Evolutionary conservation across 2,797 vertebrate species (phyloP).

Genomic region (Sebastes diploproa): DNA sequence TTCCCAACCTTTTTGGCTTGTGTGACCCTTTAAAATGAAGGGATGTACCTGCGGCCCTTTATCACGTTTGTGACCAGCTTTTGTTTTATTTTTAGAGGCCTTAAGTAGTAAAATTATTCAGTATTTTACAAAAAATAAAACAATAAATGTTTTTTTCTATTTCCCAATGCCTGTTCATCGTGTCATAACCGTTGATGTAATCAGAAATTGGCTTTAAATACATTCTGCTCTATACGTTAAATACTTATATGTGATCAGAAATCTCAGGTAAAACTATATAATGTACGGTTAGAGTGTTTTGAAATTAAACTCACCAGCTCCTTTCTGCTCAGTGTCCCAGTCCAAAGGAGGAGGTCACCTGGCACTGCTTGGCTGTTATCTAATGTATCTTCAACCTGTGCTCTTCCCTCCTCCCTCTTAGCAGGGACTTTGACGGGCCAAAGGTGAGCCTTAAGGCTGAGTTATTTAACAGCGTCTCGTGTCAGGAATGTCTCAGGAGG

Average conservation of each 20-base stretch:
- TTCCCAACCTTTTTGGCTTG: neutral
- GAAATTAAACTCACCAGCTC: constrained; percentile 72
- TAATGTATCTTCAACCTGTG: constrained; percentile 66
- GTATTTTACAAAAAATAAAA: too few species aligned
- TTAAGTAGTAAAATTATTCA: neutral
- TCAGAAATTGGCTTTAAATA: neutral
- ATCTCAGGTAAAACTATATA: neutral
- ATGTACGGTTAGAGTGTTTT: neutral
- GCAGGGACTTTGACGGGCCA: constrained; percentile 89
- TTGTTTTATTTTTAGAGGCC: neutral
- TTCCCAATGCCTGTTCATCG: neutral
- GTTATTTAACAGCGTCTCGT: constrained; percentile 87
- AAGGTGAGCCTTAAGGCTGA: constrained; percentile 94
- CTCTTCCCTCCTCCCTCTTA: constrained; percentile 24
- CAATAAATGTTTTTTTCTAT: neutral
- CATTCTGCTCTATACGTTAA: neutral
- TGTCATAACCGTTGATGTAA: neutral
- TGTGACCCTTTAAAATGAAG: neutral
- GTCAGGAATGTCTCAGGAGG: constrained; percentile 29
- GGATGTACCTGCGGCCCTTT: neutral
- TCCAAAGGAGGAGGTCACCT: constrained; percentile 59
- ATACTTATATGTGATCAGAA: neutral
- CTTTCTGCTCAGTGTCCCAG: constrained; percentile 51
- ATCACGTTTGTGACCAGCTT: neutral
- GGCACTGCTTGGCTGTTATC: constrained; percentile 61